Evolutionary conservation across 2,888 invertebrate genomes (phyloP).

Genomic region (Phalangium opilio): DNA sequence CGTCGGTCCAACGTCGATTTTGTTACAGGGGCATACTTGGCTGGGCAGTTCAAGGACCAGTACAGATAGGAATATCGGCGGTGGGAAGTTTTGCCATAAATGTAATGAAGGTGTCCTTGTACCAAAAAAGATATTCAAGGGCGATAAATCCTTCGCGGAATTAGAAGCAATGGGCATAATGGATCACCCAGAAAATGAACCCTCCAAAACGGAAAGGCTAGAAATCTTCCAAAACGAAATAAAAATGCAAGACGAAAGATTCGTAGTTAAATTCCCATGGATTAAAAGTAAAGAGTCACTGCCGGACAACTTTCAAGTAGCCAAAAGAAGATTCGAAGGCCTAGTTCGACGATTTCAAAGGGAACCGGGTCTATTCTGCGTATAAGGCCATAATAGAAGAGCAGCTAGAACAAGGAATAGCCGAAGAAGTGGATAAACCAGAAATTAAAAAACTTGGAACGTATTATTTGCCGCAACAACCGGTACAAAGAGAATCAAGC

Average conservation of each 20-base stretch:
- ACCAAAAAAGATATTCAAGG: too few relatives aligned
- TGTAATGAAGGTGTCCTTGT: too few relatives aligned
- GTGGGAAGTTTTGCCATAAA: too few relatives aligned
- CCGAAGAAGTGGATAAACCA: background rate
- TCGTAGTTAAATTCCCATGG: too few relatives aligned
- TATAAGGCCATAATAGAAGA: background rate
- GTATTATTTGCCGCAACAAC: conserved; percentile 7
- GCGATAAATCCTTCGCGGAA: too few relatives aligned
- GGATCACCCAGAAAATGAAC: background rate
- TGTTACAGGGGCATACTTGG: too few relatives aligned
- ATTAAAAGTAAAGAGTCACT: too few relatives aligned
- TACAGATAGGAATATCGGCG: background rate
- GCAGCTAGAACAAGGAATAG: too few relatives aligned
- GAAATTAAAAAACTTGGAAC: background rate
- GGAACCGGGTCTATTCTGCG: background rate
- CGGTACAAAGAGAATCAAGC: conserved; percentile 4
- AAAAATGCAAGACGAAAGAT: too few relatives aligned
- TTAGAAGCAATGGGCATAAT: too few relatives aligned
- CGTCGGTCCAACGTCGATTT: too few relatives aligned
- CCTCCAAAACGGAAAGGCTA: background rate
- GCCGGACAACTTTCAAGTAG: conserved; percentile 1
- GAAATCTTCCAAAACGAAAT: too few relatives aligned
- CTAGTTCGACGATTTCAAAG: background rate
- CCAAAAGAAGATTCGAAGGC: background rate
- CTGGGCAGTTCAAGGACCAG: background rate